phyloP scores from a whole-genome alignment of 2,888 invertebrate genomes.

The Lithosia quadra region DNA sequence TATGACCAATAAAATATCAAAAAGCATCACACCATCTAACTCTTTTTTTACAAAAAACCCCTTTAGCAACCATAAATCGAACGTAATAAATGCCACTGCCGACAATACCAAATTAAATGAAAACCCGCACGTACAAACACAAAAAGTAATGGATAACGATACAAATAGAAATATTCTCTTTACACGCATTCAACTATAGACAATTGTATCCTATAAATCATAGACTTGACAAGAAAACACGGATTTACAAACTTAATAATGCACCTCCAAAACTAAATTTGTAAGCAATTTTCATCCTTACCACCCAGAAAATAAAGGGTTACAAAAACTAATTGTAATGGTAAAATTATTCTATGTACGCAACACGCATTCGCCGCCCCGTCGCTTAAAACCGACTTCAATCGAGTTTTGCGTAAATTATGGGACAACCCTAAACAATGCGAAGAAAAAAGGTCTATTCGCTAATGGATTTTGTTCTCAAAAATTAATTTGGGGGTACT shows the following conservation, averaged over 20 bases:
- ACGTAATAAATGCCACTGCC: slow-evolving; percentile 73
- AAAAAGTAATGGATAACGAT: slow-evolving; percentile 68
- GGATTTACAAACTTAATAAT: slow-evolving; percentile 55
- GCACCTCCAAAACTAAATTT: slow-evolving; percentile 23
- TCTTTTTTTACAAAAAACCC: slow-evolving; percentile 48
- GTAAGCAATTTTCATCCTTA: slow-evolving; percentile 51
- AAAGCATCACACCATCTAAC: slow-evolving; percentile 47
- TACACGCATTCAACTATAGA: slow-evolving; percentile 83
- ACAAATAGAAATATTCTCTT: slow-evolving; percentile 83
- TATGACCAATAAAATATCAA: slow-evolving; percentile 51
- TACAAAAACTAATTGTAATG: neutral
- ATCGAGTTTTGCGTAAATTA: slow-evolving; percentile 85
- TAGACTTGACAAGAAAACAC: slow-evolving; percentile 83
- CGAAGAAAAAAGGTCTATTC: slow-evolving; percentile 78
- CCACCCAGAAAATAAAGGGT: slow-evolving; percentile 15
- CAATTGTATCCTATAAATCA: slow-evolving; percentile 84
- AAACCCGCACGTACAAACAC: slow-evolving; percentile 75
- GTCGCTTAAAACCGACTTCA: slow-evolving; percentile 80
- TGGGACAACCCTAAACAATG: slow-evolving; percentile 83
- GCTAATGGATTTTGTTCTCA: slow-evolving; percentile 86
- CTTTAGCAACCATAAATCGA: slow-evolving; percentile 71
- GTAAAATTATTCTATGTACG: slow-evolving; percentile 33
- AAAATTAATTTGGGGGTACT: slow-evolving; percentile 86
- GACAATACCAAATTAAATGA: slow-evolving; percentile 84
- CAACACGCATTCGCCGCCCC: slow-evolving; percentile 77